Evolutionary conservation across 1,140 invertebrate species (phyloP).

Genomic region (Musca vetustissima): DNA sequence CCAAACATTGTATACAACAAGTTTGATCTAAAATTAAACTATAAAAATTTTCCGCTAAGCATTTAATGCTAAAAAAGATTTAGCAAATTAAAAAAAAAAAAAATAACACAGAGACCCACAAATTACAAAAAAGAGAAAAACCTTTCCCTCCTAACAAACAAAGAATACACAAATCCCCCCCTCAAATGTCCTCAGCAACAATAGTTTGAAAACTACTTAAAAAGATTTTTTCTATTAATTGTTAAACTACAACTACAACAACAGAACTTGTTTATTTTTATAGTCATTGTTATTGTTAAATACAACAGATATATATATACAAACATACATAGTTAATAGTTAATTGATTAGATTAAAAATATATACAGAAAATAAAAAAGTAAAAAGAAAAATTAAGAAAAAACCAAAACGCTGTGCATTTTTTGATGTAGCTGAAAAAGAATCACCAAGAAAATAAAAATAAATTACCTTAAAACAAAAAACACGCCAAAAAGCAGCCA

Average conservation of each 20-base stretch:
- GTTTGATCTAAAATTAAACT: not conserved
- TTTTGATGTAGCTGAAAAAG: constrained; percentile 44
- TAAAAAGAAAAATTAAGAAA: constrained; percentile 30
- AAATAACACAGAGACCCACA: not conserved
- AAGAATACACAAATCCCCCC: not conserved
- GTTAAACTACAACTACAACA: not conserved
- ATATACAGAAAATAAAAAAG: not conserved
- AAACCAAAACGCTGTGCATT: constrained; percentile 54
- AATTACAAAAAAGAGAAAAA: too few species aligned
- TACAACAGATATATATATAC: too few species aligned
- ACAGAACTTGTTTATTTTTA: constrained; percentile 15
- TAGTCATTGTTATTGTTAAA: constrained; percentile 25
- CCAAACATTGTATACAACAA: not conserved
- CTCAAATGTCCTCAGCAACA: too few species aligned
- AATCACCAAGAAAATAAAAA: constrained; percentile 2
- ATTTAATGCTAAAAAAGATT: constrained; percentile 18
- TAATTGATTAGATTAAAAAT: constrained; percentile 3
- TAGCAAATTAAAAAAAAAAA: constrained; percentile 1
- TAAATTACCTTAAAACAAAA: constrained; percentile 18
- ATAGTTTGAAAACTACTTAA: too few species aligned
- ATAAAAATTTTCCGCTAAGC: constrained; percentile 22
- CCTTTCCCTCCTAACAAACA: not conserved
- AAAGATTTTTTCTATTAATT: too few species aligned
- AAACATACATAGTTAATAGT: not conserved
- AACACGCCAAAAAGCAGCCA: constrained; percentile 30